Evolutionary conservation across 2,113 vertebrate species (phyloP).

Genomic region (Aepyceros melampus): DNA sequence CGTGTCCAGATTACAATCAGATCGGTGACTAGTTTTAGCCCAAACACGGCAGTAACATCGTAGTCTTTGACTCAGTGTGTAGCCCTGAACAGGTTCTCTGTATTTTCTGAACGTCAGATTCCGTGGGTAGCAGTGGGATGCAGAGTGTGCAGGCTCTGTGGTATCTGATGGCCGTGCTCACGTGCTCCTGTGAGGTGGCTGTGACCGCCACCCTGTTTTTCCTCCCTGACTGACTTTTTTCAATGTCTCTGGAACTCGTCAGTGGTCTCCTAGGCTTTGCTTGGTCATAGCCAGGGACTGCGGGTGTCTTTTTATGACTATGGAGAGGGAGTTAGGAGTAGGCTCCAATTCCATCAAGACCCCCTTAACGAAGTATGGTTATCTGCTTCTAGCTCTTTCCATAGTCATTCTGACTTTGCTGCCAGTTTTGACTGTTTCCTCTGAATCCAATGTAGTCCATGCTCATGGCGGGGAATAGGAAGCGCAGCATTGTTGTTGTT

Average conservation of each 20-base stretch:
- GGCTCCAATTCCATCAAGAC: not conserved
- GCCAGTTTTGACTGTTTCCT: not conserved
- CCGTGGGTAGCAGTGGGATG: fast-evolving
- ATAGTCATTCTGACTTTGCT: not conserved
- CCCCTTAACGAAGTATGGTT: not conserved
- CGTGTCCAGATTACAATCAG: not conserved
- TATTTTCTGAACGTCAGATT: not conserved
- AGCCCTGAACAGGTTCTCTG: not conserved
- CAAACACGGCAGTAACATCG: too few species aligned
- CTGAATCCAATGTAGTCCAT: not conserved
- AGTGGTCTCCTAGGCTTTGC: not conserved
- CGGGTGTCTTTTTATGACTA: not conserved
- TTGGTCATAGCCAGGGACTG: not conserved
- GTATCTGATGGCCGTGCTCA: fast-evolving
- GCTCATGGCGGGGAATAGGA: not conserved
- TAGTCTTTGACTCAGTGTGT: not conserved
- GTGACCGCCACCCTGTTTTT: not conserved
- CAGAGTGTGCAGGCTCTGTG: not conserved
- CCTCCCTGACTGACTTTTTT: not conserved
- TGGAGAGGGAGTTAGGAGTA: not conserved
- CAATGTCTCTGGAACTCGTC: not conserved
- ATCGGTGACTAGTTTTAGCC: not conserved
- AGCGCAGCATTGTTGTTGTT: not conserved
- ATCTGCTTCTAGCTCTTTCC: not conserved
- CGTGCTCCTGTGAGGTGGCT: fast-evolving